Base-by-base conservation (phyloP, 2,888 invertebrate genomes). In the Melieria picta region DNA sequence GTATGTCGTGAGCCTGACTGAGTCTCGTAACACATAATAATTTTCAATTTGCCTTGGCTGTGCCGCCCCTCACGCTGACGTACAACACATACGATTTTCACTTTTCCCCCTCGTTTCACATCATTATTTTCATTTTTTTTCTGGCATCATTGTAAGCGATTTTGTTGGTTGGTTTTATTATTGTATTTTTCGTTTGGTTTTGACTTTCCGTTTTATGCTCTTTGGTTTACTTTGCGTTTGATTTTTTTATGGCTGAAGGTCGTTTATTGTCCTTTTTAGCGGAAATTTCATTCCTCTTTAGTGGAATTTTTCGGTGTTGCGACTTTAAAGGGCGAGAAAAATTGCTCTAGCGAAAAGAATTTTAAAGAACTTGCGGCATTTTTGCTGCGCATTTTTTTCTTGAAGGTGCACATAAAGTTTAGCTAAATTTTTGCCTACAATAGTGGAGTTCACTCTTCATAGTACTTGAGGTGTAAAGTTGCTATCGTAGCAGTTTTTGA, bases 181-280 rank as follows among this genome's bases (percentile, higher is more conserved):
- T 10, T n/a, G 30, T 10, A 42, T 10, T 16, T 58, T 58, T 58
- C 7, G 10, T 58, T 30, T 30, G 30, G 30, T 30, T 30, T 30
- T 30, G 30, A 30, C 30, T 58, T 58, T 13, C 10, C 9, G 42
- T 58, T 58, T 58, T 13, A 13, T 58, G 16, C 42, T 58, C 42
- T 58, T 58, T 58, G 42, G 4, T 58, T 58, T 58, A 30, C 11
- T 58, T 30, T 30, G 30, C 30, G 30, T 30, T 30, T 30, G 30
- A 30, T 30, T 30, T 30, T 30, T 30, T 30, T 30, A 52, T 52
- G 11, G 10, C 13, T 72, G 72, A 72, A 72, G 72, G 72, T 72
- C 72, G 72, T 72, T 67, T 63, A 57, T 67, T 72, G 72, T 72
- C 72, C 72, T 72, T 72, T 72, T 72, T 58, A 62, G 62, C 66